Percentiles rank a stretch among this genome's conserved stretches.
Conservation (phyloP, 2,888 invertebrate genomes). For the Pseudococcus viburni region DNA sequence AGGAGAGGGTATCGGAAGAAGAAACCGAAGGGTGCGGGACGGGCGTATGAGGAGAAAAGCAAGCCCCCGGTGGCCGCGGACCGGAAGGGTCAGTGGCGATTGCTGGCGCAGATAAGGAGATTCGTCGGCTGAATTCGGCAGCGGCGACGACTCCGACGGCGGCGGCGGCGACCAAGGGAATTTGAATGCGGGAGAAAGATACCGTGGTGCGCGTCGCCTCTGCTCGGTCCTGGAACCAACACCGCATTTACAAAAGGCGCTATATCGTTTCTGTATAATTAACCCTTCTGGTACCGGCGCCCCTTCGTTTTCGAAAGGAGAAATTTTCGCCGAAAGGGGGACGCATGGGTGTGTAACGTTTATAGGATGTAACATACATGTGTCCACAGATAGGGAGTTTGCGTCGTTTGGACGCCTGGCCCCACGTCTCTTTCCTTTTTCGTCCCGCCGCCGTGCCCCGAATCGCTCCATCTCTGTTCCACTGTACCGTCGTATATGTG, state of each 20-base stretch:
- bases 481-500: conserved; percentile 48
- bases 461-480: neutral
- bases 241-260: conserved; percentile 65
- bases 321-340: conserved; percentile 54
- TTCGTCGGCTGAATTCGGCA: conserved; percentile 60
- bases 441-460: neutral
- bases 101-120: conserved; percentile 61
- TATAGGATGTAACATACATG: conserved; percentile 66
- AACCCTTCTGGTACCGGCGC: conserved; percentile 53
- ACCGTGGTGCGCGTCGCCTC: conserved; percentile 32
- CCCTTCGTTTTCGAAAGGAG: conserved; percentile 49
- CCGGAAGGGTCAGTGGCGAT: conserved; percentile 65
- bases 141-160: neutral
- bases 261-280: conserved; percentile 66
- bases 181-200: conserved; percentile 62
- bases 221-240: neutral
- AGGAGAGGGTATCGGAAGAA: neutral
- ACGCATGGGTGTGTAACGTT: conserved; percentile 62
- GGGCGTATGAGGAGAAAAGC: neutral
- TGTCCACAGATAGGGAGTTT: conserved; percentile 66
- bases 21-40: neutral
- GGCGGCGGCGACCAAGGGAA: conserved; percentile 40
- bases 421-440: conserved; percentile 51
- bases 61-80: neutral
- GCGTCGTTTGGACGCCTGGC: conserved; percentile 66